Evolutionary conservation across 2,888 invertebrate genomes (phyloP).

Genomic region (Heliconius charithonia): DNA sequence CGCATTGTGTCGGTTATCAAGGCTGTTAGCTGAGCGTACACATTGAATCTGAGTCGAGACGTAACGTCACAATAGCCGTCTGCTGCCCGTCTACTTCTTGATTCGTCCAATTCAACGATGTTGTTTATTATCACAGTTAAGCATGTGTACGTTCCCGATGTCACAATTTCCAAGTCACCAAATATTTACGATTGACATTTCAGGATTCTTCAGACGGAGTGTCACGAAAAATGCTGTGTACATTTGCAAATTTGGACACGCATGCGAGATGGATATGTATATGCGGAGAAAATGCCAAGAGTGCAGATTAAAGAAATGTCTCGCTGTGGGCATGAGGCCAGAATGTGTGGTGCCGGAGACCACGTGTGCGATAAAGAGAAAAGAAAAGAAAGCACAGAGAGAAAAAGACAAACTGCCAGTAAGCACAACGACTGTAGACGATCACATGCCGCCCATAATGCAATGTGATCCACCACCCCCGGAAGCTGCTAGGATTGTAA

Average conservation of each 20-base stretch:
- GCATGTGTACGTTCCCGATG: conserved; percentile 8
- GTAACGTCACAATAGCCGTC: conserved; percentile 77
- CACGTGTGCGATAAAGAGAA: conserved; percentile 97
- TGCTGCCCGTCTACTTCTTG: conserved; percentile 74
- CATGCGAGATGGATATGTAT: conserved; percentile 99
- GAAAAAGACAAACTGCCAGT: conserved; percentile 93
- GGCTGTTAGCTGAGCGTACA: conserved; percentile 41
- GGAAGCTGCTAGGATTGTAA: conserved; percentile 82
- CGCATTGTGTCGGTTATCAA: conserved; percentile 65
- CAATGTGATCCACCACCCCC: conserved; percentile 86
- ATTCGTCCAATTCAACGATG: conserved; percentile 54
- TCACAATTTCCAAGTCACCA: not conserved
- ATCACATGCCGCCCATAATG: conserved; percentile 86
- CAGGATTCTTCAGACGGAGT: conserved; percentile 98
- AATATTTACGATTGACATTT: conserved; percentile 53
- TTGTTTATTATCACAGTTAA: conserved; percentile 24
- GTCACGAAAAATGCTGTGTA: conserved; percentile 99
- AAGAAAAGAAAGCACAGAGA: conserved; percentile 96
- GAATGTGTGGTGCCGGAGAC: conserved; percentile 99
- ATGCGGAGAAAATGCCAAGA: conserved; percentile 99
- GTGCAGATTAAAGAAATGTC: conserved; percentile 98
- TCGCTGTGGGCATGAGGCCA: conserved; percentile 99
- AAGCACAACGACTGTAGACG: conserved; percentile 84
- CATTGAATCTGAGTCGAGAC: conserved; percentile 55
- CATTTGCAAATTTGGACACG: conserved; percentile 98